Conservation (phyloP, 2,113 vertebrate species). For the Xenotilapia longispinis region DNA sequence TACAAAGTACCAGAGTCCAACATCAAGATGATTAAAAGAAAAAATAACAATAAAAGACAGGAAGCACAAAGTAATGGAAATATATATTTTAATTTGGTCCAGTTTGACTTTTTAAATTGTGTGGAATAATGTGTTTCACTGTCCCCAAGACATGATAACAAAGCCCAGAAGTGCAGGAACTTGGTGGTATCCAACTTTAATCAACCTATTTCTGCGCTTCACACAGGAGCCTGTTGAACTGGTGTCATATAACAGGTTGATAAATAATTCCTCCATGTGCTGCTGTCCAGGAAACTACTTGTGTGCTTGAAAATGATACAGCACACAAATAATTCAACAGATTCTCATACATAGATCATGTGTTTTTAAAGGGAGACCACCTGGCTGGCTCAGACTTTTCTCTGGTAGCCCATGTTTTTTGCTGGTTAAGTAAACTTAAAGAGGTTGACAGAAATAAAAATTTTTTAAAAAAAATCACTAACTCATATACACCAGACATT, state of each 20-base stretch:
- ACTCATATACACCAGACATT: not conserved
- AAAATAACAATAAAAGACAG: not conserved
- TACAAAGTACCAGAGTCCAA: not conserved
- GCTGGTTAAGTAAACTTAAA: not conserved
- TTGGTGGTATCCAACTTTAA: not conserved
- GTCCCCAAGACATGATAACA: not conserved
- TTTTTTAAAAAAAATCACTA: rapidly evolving
- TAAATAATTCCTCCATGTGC: conserved; percentile 30
- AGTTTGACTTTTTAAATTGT: not conserved
- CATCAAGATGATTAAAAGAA: not conserved
- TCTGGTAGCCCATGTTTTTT: not conserved
- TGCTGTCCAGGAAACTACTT: conserved; percentile 27
- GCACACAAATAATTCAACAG: conserved; percentile 17
- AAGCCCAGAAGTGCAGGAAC: not conserved
- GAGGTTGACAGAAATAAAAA: not conserved
- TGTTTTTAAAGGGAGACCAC: not conserved
- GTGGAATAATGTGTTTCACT: not conserved
- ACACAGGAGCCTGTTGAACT: not conserved
- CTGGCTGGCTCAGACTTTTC: not conserved
- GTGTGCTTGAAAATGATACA: conserved; percentile 11
- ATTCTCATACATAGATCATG: not conserved
- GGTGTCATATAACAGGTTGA: conserved; percentile 15
- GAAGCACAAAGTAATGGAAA: not conserved
- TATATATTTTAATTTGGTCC: not conserved
- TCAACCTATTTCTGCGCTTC: not conserved